A percentile compares a stretch with the other conserved stretches of the same genome.
Evolutionary conservation across 2,888 invertebrate genomes (phyloP).

Genomic region (Noctua janthina): DNA sequence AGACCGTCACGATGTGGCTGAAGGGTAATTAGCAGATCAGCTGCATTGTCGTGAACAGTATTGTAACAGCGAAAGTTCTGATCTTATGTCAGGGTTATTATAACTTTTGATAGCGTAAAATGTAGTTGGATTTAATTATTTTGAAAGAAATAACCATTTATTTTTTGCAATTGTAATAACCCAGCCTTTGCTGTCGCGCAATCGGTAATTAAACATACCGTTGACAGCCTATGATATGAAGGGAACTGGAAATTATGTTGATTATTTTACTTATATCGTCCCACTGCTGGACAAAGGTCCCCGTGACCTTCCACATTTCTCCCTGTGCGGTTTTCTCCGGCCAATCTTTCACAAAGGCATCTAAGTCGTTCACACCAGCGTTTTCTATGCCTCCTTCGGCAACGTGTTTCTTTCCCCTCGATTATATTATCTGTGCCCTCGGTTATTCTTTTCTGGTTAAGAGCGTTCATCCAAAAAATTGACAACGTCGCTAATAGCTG

Average conservation of each 20-base stretch:
- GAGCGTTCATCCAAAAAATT: too few relatives aligned
- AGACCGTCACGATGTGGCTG: constrained; percentile 36
- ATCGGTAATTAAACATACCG: too few relatives aligned
- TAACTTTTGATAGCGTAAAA: background rate
- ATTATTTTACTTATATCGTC: too few relatives aligned
- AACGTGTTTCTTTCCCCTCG: background rate
- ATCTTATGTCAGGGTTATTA: constrained; percentile 20
- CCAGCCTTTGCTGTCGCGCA: too few relatives aligned
- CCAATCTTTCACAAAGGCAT: background rate
- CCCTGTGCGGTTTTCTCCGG: background rate
- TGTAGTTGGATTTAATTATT: background rate
- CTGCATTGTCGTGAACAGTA: constrained; percentile 44
- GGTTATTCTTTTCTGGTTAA: background rate
- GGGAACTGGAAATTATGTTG: too few relatives aligned
- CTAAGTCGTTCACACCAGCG: background rate
- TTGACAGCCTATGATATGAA: too few relatives aligned
- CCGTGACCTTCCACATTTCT: background rate
- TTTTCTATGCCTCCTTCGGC: background rate
- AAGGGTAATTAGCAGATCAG: constrained; percentile 58
- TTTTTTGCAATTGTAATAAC: too few relatives aligned
- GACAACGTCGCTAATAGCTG: too few relatives aligned
- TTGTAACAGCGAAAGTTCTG: constrained; percentile 20
- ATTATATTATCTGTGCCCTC: too few relatives aligned
- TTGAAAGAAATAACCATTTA: too few relatives aligned
- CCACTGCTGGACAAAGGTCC: too few relatives aligned